A percentile compares a stretch with the other conserved stretches of the same genome.
Conservation (phyloP, 2,888 invertebrate genomes). For the Odontomyia ornata region DNA sequence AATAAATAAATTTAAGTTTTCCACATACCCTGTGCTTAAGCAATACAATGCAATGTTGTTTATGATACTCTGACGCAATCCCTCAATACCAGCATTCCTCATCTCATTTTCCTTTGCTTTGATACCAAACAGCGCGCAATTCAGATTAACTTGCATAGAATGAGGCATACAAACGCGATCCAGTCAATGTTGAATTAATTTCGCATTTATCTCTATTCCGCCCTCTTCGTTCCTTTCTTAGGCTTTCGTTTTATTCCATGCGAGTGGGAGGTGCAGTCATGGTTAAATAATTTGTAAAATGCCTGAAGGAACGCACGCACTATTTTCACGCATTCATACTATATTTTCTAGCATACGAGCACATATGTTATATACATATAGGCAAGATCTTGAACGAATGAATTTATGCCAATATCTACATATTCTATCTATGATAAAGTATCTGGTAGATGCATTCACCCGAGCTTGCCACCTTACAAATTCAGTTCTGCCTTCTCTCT, state of each 20-base stretch:
- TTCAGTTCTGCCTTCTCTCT: neutral
- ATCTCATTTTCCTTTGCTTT: too few species aligned
- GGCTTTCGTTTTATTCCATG: neutral
- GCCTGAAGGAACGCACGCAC: slow-evolving; percentile 30
- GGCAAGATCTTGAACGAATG: neutral
- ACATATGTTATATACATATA: too few species aligned
- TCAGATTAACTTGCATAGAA: too few species aligned
- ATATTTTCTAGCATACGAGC: neutral
- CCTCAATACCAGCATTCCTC: too few species aligned
- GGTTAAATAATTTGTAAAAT: slow-evolving; percentile 26
- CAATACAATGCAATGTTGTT: too few species aligned
- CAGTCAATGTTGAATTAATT: slow-evolving; percentile 25
- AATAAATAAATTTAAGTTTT: too few species aligned
- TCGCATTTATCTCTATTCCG: neutral
- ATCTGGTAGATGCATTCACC: neutral
- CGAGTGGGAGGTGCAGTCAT: slow-evolving; percentile 19
- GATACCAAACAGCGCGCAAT: too few species aligned
- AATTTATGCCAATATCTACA: neutral
- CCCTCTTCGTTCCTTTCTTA: neutral
- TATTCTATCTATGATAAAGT: neutral
- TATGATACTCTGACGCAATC: too few species aligned
- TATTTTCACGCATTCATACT: neutral
- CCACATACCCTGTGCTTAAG: too few species aligned
- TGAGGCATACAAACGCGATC: neutral
- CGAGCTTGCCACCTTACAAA: too few species aligned